Base-by-base conservation (phyloP, 2,888 invertebrate genomes). In the Lasioglossum zephyrum region DNA sequence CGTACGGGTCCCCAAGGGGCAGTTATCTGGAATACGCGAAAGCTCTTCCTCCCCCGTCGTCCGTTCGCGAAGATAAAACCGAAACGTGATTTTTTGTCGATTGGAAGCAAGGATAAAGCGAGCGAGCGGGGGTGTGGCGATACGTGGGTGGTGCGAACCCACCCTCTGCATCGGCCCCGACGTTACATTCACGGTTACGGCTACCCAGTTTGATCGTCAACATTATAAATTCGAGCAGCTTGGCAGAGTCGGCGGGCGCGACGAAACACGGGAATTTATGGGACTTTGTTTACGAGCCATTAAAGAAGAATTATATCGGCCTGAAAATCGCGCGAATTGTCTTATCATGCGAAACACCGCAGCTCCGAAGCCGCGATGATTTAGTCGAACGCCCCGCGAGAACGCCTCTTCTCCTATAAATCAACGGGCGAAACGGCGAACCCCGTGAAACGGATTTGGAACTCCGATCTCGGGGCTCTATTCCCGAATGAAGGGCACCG, bases 271-370 rank as follows among this genome's bases (percentile, higher is more conserved):
- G 47, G 75, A 31, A 87, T 79, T 87, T 78, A 82, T 78, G 70
- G 70, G 60, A 77, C 74, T 84, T 87, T 81, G 76, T 87, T 87
- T 81, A 86, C 87, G 86, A 81, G 83, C 81, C 83, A 83, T 83
- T 83, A 78, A 83, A 81, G 79, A 86, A 87, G 86, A 87, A 83
- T 87, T 81, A 87, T 87, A 81, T 77, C 74, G 73, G 57, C 47
- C 26, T 57, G 85, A 78, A 77, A 82, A 87, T 81, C 76, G 87
- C 76, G 70, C 83, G 80, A 75, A 80, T 77, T 85, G 85, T 85
- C 86, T 85, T 85, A 85, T 87, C 86, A 86, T 44, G 78, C 44
- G 86, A 79, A 83, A 83, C 81, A 79, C 47, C 79, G 85, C 70
- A 36, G 60, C 31, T 16, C 31, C 49, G 31, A 31, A 31, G 18